Percentiles rank a stretch among this genome's conserved stretches.
Evolutionary conservation across 2,797 vertebrate genomes (phyloP).

Genomic region (Hoplostethus mediterraneus): DNA sequence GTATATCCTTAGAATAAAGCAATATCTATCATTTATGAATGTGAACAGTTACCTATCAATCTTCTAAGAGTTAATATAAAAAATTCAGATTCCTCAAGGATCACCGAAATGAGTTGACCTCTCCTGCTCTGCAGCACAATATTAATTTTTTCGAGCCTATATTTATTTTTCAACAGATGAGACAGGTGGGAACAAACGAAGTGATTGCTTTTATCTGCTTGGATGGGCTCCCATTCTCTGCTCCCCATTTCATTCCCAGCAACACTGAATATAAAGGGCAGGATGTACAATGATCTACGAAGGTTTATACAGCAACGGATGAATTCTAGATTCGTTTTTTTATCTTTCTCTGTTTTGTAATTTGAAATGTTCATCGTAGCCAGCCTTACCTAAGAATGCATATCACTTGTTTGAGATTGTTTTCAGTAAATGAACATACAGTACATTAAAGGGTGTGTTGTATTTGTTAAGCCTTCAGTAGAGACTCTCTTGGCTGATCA

Average conservation of each 20-base stretch:
- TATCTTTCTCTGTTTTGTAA: conserved; percentile 20
- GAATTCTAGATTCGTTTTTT: conserved; percentile 45
- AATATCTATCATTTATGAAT: conserved; percentile 20
- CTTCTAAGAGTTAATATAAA: conserved; percentile 33
- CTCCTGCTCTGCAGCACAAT: conserved; percentile 30
- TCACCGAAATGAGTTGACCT: conserved; percentile 39
- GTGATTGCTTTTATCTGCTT: conserved; percentile 69
- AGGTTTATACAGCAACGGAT: conserved; percentile 38
- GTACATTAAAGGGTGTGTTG: not conserved
- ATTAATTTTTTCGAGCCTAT: conserved; percentile 27
- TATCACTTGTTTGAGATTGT: not conserved
- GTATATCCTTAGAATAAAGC: conserved; percentile 20
- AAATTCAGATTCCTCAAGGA: conserved; percentile 46
- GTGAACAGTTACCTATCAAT: conserved; percentile 28
- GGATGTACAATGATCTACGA: conserved; percentile 55
- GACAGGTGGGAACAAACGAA: conserved; percentile 55
- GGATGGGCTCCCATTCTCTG: conserved; percentile 54
- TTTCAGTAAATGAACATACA: not conserved
- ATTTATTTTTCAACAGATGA: conserved; percentile 57
- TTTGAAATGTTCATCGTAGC: conserved; percentile 15
- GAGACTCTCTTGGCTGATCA: conserved; percentile 38
- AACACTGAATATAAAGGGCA: conserved; percentile 41
- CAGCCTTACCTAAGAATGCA: conserved; percentile 3
- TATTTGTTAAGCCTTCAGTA: not conserved
- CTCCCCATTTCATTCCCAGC: conserved; percentile 51